These are phyloP conservation scores for Lagodon rhomboides DNA, from an alignment of 2,797 vertebrate species.

Conservation along the genomic window DNA sequence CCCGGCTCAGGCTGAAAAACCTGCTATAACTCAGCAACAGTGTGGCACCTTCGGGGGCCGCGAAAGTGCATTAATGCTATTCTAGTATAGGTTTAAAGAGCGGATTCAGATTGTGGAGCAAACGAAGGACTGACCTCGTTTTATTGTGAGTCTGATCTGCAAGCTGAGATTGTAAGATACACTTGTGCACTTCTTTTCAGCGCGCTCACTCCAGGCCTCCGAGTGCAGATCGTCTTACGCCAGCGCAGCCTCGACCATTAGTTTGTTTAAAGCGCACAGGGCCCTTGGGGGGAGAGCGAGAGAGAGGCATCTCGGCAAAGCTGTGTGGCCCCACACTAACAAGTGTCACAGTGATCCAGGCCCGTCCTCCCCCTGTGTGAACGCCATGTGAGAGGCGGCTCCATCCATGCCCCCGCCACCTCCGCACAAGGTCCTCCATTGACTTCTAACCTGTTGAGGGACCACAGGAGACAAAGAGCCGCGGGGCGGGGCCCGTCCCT, in stretches of 20 bases:
- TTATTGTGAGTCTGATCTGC: conserved; percentile 72
- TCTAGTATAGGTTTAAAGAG: conserved; percentile 55
- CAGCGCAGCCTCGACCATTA: conserved; percentile 60
- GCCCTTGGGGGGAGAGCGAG: conserved; percentile 55
- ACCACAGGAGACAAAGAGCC: conserved; percentile 89
- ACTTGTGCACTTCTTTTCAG: conserved; percentile 73
- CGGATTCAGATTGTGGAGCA: conserved; percentile 35
- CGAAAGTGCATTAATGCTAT: conserved; percentile 33
- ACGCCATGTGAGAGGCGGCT: conserved; percentile 84
- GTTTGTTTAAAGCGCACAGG: conserved; percentile 63
- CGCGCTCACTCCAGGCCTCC: conserved; percentile 60
- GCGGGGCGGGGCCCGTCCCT: conserved; percentile 87
- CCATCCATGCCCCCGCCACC: conserved; percentile 85
- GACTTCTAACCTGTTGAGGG: conserved; percentile 94
- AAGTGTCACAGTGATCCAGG: conserved; percentile 82
- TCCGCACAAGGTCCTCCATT: conserved; percentile 92
- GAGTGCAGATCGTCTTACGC: conserved; percentile 77
- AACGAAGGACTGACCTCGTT: conserved; percentile 73
- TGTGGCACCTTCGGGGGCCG: conserved; percentile 45
- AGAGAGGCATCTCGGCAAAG: conserved; percentile 54
- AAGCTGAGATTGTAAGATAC: conserved; percentile 78
- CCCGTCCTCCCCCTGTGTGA: conserved; percentile 84
- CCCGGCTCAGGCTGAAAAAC: conserved; percentile 55
- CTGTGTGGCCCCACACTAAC: conserved; percentile 80
- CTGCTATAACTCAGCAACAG: conserved; percentile 39